Evolutionary conservation across 37 sponge, comb jelly and placozoan species (phyloP), one percentile per base, ranked within the genome.

Genomic region (Ianthella basta): DNA sequence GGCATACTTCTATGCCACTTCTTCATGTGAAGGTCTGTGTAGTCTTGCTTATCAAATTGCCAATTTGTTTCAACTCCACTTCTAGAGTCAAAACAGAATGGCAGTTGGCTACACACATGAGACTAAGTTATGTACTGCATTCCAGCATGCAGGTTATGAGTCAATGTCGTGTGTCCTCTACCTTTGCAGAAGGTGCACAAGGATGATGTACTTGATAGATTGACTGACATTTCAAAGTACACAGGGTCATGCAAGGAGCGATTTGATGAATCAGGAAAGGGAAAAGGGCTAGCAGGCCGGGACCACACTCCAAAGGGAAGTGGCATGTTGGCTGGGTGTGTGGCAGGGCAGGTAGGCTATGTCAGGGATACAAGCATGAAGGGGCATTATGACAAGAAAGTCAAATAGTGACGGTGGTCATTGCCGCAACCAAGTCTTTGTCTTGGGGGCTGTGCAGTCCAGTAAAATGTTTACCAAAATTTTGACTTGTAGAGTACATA

Each of bases 231-330:
- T 15, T 66, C 87, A 56, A 89, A 86, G 55, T 97, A 97, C 89
- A 97, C 97, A 36, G 97, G 97, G 5, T 33, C 86, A 25, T 94
- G 93, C 84, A 97, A 97, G 84, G 57, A 80, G 60, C 74, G 97
- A 41, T 97, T 97, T 87, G 94, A 94, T 35, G 94, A 91, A 38
- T 72, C 72, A 33, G 97, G 97, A 4, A 97, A 97, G 73, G 97
- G 97, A 38, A 86, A 72, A 30, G 97, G 97, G 5, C 59, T 97
- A 35, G 97, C 84, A 55, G 97, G 97, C 44, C 55, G 97, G 40
- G 92, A 97, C 81, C 83, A 85, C 14, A 44, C 60, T 39, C 54
- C 77, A 32, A 93, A 93, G 57, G 93, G 93, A 14, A 54, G 81
- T 33, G 88, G 82, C 10, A 89, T 89, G 89, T 56, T 23, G 2